Evolutionary conservation across 2,888 invertebrate genomes (phyloP).

Genomic region (Caenorhabditis sp.): DNA sequence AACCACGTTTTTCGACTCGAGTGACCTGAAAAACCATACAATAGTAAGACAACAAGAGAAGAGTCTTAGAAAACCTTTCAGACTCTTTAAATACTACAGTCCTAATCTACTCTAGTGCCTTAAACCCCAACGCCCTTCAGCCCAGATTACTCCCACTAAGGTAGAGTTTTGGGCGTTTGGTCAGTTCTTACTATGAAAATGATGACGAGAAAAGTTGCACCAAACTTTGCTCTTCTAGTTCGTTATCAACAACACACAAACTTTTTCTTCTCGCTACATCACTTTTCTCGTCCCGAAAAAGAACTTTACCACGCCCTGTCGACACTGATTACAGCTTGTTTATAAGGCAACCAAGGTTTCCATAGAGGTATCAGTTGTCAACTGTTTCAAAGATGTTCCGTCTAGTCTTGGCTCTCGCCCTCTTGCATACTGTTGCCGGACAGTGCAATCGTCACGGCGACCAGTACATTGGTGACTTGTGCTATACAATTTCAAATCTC

Average conservation of each 20-base stretch:
- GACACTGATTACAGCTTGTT: background rate
- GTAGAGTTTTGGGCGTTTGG: background rate
- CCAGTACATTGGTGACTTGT: conserved; percentile 42
- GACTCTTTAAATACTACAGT: too few species aligned
- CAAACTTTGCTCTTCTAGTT: too few species aligned
- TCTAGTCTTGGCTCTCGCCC: conserved; percentile 12
- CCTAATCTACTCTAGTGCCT: background rate
- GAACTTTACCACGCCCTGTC: background rate
- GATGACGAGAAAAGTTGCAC: too few species aligned
- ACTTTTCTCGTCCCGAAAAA: background rate
- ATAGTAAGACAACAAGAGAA: too few species aligned
- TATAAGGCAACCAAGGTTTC: background rate
- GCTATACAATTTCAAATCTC: conserved; percentile 18
- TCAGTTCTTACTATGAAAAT: background rate
- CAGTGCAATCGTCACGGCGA: conserved; percentile 18
- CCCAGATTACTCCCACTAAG: background rate
- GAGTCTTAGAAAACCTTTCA: too few species aligned
- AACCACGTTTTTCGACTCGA: background rate
- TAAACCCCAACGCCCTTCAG: background rate
- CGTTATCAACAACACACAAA: background rate
- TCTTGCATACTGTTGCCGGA: background rate
- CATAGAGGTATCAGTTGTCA: background rate
- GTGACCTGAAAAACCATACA: background rate
- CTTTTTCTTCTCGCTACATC: background rate
- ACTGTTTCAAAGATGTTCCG: conserved; percentile 19